Percentiles rank a stretch among this genome's conserved stretches.
Conservation (phyloP, 2,797 vertebrate species). For the Crax fasciolata region DNA sequence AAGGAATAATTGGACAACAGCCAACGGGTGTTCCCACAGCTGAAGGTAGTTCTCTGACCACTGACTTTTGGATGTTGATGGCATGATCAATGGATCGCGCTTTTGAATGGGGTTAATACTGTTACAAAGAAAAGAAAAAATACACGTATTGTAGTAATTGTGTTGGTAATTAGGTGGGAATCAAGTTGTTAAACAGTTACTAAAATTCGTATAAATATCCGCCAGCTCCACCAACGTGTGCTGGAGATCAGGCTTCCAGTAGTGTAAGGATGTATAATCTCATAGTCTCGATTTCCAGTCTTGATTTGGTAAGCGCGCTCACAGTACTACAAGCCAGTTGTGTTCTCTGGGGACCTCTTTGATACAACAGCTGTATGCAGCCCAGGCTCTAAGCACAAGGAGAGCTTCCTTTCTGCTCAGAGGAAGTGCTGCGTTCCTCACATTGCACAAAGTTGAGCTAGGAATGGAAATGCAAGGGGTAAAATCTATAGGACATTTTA, state of each 20-base stretch:
- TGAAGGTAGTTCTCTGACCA: background rate
- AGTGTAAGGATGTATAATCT: background rate
- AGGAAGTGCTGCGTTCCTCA: background rate
- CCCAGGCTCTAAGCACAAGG: background rate
- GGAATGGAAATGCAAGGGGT: background rate
- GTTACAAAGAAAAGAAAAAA: background rate
- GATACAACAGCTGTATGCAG: background rate
- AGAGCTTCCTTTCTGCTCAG: background rate
- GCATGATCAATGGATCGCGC: background rate
- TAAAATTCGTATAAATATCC: background rate
- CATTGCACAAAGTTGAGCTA: background rate
- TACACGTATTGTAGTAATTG: background rate
- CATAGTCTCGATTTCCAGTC: background rate
- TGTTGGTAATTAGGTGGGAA: background rate
- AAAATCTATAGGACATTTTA: background rate
- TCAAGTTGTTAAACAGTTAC: conserved; percentile 5
- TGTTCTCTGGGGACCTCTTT: background rate
- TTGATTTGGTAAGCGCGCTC: background rate
- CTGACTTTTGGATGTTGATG: background rate
- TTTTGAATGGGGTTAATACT: background rate
- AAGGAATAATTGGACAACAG: background rate
- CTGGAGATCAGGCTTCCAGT: background rate
- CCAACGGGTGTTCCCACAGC: background rate
- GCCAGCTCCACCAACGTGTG: background rate
- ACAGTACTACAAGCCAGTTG: background rate